Conservation (phyloP, 2,797 vertebrate species). For the Hapalemur alaotrensis region DNA sequence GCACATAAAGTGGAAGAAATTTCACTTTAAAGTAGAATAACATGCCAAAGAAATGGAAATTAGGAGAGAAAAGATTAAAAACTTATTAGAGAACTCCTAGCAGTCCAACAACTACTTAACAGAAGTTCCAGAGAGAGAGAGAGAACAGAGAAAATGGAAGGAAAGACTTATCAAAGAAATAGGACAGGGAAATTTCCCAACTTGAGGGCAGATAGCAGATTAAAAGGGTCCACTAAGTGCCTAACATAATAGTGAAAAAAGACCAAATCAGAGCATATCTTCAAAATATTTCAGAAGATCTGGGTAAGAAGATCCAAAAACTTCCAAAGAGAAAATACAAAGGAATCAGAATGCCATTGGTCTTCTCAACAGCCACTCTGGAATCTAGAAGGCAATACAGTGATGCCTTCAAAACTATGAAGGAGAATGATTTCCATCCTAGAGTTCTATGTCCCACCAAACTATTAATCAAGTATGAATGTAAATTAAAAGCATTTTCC, state of each 20-base stretch:
- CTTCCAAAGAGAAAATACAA: not conserved
- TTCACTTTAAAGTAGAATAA: not conserved
- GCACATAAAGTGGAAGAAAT: not conserved
- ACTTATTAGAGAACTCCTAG: not conserved
- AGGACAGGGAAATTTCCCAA: not conserved
- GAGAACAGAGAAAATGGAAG: not conserved
- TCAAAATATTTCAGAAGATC: not conserved
- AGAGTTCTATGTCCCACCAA: not conserved
- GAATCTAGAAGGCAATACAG: not conserved
- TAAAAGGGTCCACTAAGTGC: not conserved
- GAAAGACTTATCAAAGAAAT: not conserved
- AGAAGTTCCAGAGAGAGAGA: not conserved
- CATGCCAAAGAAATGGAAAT: not conserved
- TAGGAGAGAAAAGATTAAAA: not conserved
- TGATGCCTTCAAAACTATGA: not conserved
- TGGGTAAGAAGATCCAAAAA: not conserved
- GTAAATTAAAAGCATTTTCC: not conserved
- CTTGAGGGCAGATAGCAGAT: not conserved
- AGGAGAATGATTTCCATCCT: slow-evolving; percentile 13
- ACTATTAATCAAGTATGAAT: not conserved
- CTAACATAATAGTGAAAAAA: not conserved
- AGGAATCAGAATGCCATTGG: not conserved
- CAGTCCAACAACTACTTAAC: not conserved
- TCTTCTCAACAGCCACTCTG: not conserved
- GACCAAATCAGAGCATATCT: not conserved